Conservation (phyloP, 2,888 invertebrate genomes). For the Dicycla oo region DNA sequence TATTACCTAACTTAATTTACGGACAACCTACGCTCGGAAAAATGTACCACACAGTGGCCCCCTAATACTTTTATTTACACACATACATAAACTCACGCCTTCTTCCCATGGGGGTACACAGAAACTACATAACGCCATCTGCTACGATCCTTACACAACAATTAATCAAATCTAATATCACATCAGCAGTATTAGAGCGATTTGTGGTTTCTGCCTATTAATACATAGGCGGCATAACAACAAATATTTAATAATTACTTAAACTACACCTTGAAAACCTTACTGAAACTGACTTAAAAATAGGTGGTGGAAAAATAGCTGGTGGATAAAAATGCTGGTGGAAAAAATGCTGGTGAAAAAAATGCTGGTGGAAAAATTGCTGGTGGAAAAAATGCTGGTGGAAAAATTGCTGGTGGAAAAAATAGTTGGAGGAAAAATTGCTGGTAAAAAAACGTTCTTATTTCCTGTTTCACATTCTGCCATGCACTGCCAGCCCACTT, state of each 20-base stretch:
- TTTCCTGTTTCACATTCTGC: too few species aligned
- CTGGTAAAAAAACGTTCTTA: too few species aligned
- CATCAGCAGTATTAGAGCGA: background rate
- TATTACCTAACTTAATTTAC: background rate
- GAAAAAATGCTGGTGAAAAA: too few species aligned
- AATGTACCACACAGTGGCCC: background rate
- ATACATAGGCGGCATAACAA: background rate
- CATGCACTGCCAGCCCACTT: background rate
- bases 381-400: too few species aligned
- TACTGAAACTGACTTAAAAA: background rate
- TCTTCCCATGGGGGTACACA: too few species aligned
- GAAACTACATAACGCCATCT: too few species aligned
- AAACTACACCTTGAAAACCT: background rate
- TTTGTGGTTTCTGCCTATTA: background rate
- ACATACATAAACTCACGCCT: too few species aligned
- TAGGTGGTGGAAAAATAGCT: background rate
- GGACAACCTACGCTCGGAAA: background rate
- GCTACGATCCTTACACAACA: too few species aligned
- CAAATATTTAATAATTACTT: background rate
- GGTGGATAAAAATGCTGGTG: too few species aligned
- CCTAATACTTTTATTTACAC: background rate
- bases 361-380: too few species aligned
- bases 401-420: too few species aligned
- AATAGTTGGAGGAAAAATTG: too few species aligned
- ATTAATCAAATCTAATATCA: background rate